Evolutionary conservation across 2,113 vertebrate species (phyloP), one percentile per base, ranked within the genome.

Genomic region (Crotalus viridis): DNA sequence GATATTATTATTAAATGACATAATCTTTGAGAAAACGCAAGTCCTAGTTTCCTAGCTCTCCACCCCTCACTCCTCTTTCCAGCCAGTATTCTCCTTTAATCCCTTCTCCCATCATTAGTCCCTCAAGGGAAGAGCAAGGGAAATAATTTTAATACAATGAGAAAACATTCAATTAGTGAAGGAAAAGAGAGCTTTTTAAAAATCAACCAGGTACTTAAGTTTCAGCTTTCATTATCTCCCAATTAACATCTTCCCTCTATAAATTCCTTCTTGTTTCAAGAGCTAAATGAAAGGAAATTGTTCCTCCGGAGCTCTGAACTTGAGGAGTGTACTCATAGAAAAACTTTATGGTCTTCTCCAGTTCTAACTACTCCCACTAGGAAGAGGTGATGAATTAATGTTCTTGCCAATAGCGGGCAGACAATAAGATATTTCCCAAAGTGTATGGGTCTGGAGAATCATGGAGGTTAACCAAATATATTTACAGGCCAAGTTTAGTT

Each of bases 401-500:
- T 33, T 33, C 94, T 54, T 12, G 95, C 28, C 48, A 24, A 59
- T 93, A 26, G 13, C n/a, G 39, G 92, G 0, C 93, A 21, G 89
- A 59, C 0, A 8, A 33, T 46, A 54, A 81, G 46, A 4, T 28
- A 7, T 89, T 93, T 91, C 39, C 43, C 24, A 91, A 57, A 56
- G 24, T 19, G 13, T 5, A 4, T 12, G 33, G 5, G 24, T 46
- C 52, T 90, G 52, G 28, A 86, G 89, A 95, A 87, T 88, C 52
- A 57, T 57, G 10, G 7, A 86, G 13, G 22, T 59, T 59, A 94
- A 93, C 91, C 17, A 92, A 87, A 95, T 94, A 26, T 86, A 74
- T 22, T 26, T 10, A 61, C 19, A 6, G 57, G 61, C 55, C 0
- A 24, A 93, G 59, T 19, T 1, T 22, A 3, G 15, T 55, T 55